Evolutionary conservation across 2,888 invertebrate species (phyloP).

Genomic region (Ennomos erosarius): DNA sequence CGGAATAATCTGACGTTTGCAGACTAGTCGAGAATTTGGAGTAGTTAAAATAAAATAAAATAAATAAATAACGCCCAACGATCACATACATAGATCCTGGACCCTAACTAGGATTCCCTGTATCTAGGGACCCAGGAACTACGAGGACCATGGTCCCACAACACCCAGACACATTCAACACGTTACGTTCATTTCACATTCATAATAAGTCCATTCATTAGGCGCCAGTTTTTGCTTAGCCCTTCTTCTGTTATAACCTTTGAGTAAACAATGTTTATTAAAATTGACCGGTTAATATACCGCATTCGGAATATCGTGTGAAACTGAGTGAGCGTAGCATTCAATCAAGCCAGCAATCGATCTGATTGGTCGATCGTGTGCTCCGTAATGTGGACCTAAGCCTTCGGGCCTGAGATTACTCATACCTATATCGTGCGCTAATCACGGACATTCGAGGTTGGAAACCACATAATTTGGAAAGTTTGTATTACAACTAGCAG

Average conservation of each 20-base stretch:
- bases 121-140: too few species aligned
- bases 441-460: constrained; percentile 13
- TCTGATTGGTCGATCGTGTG: constrained; percentile 72
- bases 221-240: background rate
- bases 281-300: constrained; percentile 27
- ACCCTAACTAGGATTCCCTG: too few species aligned
- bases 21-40: constrained; percentile 14
- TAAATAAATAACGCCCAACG: too few species aligned
- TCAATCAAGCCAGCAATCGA: constrained; percentile 70
- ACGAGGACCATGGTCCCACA: too few species aligned
- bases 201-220: constrained; percentile 22
- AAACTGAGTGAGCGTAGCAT: constrained; percentile 68
- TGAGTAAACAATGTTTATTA: constrained; percentile 16
- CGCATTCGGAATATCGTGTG: constrained; percentile 52
- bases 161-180: too few species aligned
- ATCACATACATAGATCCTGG: too few species aligned
- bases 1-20: constrained; percentile 23
- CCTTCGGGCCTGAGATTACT: constrained; percentile 51
- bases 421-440: constrained; percentile 61
- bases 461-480: constrained; percentile 4
- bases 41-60: too few species aligned
- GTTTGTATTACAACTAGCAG: background rate
- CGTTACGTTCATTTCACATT: constrained; percentile 16
- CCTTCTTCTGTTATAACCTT: background rate
- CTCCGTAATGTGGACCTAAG: constrained; percentile 66